Conservation (phyloP, 2,888 invertebrate genomes). For the Cyaniris semiargus region DNA sequence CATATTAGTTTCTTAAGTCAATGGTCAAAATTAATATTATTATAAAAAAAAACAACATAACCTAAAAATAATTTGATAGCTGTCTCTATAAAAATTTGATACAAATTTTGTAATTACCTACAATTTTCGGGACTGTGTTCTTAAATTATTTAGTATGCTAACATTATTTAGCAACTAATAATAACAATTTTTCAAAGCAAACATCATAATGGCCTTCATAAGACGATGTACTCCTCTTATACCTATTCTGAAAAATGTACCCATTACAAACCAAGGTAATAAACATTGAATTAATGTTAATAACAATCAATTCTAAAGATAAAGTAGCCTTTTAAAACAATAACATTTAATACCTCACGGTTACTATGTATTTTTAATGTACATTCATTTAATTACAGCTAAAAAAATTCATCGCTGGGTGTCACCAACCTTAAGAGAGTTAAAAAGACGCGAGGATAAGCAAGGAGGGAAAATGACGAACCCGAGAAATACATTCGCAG, state of each 20-base stretch:
- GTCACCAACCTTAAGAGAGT: slow-evolving; percentile 83
- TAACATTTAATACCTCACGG: neutral
- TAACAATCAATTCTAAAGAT: neutral
- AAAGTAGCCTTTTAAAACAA: neutral
- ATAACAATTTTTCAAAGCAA: neutral
- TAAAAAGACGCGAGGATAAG: slow-evolving; percentile 81
- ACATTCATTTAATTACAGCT: slow-evolving; percentile 47
- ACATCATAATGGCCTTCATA: slow-evolving; percentile 57
- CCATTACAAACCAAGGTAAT: slow-evolving; percentile 55
- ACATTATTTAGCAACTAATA: neutral
- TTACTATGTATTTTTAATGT: neutral
- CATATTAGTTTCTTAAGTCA: too few species aligned
- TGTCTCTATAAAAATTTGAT: neutral
- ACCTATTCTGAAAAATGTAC: slow-evolving; percentile 50
- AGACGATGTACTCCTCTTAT: slow-evolving; percentile 58
- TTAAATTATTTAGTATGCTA: neutral
- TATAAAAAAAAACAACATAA: neutral
- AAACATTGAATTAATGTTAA: neutral
- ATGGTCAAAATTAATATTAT: neutral
- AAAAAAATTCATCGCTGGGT: slow-evolving; percentile 83
- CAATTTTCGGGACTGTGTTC: neutral
- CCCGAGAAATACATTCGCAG: slow-evolving; percentile 83
- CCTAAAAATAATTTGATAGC: neutral
- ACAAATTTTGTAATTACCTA: too few species aligned
- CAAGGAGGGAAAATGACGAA: slow-evolving; percentile 77